Base-by-base conservation (phyloP, 2,888 invertebrate species). In the Himalopsyche tibetana region DNA sequence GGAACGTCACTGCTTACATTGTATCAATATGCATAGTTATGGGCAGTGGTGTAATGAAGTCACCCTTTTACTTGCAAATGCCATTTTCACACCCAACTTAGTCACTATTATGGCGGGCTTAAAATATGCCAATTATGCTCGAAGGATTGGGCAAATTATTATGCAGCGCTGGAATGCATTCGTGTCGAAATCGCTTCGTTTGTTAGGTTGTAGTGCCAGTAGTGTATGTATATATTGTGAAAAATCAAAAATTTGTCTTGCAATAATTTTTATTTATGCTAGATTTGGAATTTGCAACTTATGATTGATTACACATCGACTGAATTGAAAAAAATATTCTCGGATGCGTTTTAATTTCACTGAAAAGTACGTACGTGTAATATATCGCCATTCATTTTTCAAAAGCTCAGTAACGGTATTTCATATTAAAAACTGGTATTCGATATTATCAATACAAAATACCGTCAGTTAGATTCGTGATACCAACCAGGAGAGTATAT, bases 281-380 rank as follows among this genome's bases (percentile, higher is more conserved):
- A 42, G 83, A 56, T 69, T n/a, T 83, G 17, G 83, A 55, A 82
- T 82, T 82, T 82, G 55, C 19, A 51, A 51, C 4, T 55, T 38
- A 5, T 74, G 8, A 74, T 36, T 74, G 28, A 36, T 74, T 74
- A 74, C 74, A 15, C 74, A 74, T 15, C 12, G 36, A 74, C 11
- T 74, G 74, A 28, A 74, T 28, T 74, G 9, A 36, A 40, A 6
- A 6, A 74, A 74, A 74, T 36, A 5, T 5, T 3, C 12, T 28
- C 8, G 56, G 19, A 19, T 63, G 63, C 63, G 28, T 19, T 28
- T 2, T 11, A 19, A 28, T 63, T 63, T 56, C 19, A 28, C 11
- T 45, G 45, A 9, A 45, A 45, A 45, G 2, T 5, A 9, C 8
- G 2, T 11, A 45, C 45, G 9, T 45, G 9, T 2, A 45, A 56